Evolutionary conservation across 2,888 invertebrate species (phyloP).

Genomic region (Halictus ligatus): DNA sequence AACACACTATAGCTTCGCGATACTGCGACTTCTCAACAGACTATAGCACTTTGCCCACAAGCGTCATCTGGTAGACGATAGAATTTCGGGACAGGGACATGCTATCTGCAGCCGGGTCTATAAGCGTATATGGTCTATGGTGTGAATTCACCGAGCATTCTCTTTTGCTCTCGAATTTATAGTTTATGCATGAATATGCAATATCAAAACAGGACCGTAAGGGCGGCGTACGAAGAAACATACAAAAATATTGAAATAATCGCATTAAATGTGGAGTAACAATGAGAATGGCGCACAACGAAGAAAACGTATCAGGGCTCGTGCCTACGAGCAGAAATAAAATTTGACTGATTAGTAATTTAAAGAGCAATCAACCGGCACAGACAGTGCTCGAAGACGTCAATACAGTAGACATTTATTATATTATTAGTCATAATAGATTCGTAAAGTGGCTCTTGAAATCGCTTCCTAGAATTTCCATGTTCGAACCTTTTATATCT

Average conservation of each 20-base stretch:
- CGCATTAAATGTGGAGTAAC: constrained; percentile 47
- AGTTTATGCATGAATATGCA: constrained; percentile 56
- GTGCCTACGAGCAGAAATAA: constrained; percentile 45
- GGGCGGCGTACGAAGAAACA: constrained; percentile 41
- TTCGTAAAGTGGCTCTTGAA: constrained; percentile 21
- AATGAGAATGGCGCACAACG: constrained; percentile 60
- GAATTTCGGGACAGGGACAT: too few relatives aligned
- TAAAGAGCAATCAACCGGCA: constrained; percentile 56
- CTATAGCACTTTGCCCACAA: too few relatives aligned
- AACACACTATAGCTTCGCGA: too few relatives aligned
- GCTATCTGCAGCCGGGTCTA: too few relatives aligned
- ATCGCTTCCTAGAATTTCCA: constrained; percentile 12
- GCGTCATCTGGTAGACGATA: too few relatives aligned
- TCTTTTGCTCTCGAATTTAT: not conserved
- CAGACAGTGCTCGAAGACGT: constrained; percentile 62
- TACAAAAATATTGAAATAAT: constrained; percentile 39
- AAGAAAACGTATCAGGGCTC: constrained; percentile 49
- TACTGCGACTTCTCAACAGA: too few relatives aligned
- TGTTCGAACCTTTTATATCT: constrained; percentile 5
- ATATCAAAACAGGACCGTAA: constrained; percentile 56
- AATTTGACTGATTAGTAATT: constrained; percentile 40
- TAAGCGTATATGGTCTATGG: too few relatives aligned
- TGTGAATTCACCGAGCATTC: too few relatives aligned
- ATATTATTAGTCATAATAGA: constrained; percentile 18
- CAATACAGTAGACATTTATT: constrained; percentile 39